Base-by-base conservation (phyloP, 2,113 vertebrate species). In the Protobothrops mucrosquamatus region DNA sequence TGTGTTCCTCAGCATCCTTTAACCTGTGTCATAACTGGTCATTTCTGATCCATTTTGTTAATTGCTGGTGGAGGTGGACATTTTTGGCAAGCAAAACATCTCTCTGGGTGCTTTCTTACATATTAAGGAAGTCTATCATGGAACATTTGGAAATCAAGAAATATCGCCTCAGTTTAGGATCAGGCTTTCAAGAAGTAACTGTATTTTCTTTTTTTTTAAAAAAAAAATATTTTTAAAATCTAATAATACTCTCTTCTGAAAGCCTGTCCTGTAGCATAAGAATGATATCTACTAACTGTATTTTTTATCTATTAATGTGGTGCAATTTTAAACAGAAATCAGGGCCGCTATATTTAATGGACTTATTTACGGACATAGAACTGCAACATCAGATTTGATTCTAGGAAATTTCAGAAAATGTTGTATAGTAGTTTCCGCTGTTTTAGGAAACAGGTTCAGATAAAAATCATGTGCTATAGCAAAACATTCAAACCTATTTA, bases 21-120 rank as follows among this genome's bases (percentile, higher is more conserved):
- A 90, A 24, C 43, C 89, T 0, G 0, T 85, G 34, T 57, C 94
- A 69, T 88, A 11, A n/a, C 57, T 91, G 81, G 22, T 94, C 43
- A 91, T 74, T 94, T 94, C 85, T 94, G 51, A 24, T 81, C 61
- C 85, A 22, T 5, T 86, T 26, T 61, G 92, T 92, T 64, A 18
- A 46, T 20, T 6, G 6, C 23, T 92, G 24, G 3, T 23, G 4
- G 8, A 34, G 89, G 6, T 6, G 0, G 0, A 93, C 5, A 1
- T 26, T 69, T 87, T 90, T 2, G 0, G 20, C 14, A 85, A 23
- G 34, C 0, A 69, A 92, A 90, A 18, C 6, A 29, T 20, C 61
- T 29, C 43, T 89, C 64, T 59, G 52, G 0, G 15, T 24, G 1
- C 12, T 90, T 61, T 89, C 39, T 59, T 87, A 23, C 12, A 9